Evolutionary conservation across 2,888 invertebrate genomes (phyloP).

Genomic region (Cepaea hortensis): DNA sequence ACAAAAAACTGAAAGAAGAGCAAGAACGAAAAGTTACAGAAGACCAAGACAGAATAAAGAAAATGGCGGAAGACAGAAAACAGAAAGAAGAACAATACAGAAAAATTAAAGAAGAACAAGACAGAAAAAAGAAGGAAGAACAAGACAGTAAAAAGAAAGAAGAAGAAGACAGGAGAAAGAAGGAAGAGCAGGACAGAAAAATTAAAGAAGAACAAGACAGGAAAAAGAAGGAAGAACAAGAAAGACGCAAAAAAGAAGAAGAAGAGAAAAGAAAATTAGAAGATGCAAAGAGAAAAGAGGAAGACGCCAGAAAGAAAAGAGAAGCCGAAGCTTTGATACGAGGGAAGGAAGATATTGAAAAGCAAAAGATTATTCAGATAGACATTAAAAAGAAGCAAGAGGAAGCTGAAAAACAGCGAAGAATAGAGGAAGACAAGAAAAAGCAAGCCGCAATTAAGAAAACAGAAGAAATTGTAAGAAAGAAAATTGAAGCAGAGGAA

Average conservation of each 20-base stretch:
- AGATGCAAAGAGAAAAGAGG: not conserved
- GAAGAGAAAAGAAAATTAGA: not conserved
- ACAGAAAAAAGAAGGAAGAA: not conserved
- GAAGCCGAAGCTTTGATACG: not conserved
- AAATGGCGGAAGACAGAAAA: not conserved
- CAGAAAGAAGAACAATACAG: not conserved
- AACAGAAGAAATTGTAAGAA: not conserved
- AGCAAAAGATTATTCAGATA: not conserved
- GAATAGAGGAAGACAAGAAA: not conserved
- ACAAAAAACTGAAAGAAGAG: not conserved
- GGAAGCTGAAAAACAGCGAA: not conserved
- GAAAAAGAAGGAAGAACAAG: not conserved
- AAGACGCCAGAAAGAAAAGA: not conserved
- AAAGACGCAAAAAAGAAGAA: not conserved
- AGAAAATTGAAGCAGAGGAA: slow-evolving; percentile 13
- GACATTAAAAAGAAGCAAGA: not conserved
- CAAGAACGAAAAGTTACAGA: not conserved
- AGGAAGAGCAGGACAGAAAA: not conserved
- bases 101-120: not conserved
- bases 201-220: not conserved
- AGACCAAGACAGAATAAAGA: not conserved
- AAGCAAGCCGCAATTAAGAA: not conserved
- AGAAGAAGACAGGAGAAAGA: not conserved
- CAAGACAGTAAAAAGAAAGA: not conserved
- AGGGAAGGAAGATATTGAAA: not conserved